Evolutionary conservation across 2,797 vertebrate genomes (phyloP), one percentile per base, ranked within the genome.

Genomic region (Acanthiza pusilla): DNA sequence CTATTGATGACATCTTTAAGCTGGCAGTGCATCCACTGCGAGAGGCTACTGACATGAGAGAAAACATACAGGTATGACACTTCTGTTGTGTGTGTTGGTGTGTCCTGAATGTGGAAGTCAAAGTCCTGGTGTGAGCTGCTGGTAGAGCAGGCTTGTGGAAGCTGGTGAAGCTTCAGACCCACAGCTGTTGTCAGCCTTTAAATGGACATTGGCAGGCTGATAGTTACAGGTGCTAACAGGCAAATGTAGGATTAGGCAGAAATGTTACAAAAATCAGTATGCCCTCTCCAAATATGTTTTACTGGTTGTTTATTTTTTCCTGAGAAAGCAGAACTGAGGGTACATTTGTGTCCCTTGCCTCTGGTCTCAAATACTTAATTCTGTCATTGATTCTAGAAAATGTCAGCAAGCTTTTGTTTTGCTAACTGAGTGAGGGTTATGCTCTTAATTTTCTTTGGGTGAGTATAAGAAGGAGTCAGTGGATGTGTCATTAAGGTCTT

Each of bases 1-100:
- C 94, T 83, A 97, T 99, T 16, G 99, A 99, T n/a, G 99, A 99
- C 94, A 97, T 98, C 55, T 99, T 99, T 95, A 99, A 99, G 86
- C 72, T 97, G 61, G 99, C 99, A 1, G 94, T 98, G 30, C 97
- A 97, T 23, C 98, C 98, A 1, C 96, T 99, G 23, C 98, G 98
- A 94, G 99, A 99, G 97, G 99, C 98, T 11, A 98, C 99, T 21
- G 99, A 99, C 96, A 98, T 99, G 97, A 98, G 99, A 60, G 99
- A 99, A 96, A 99, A 99, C 4, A 98, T 99, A 94, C 99, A 99
- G 99, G 99, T 99, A 98, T 82, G 96, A 50, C 54, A 20, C 25
- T 81, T 50, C 1, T 0, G 0, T 20, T 13, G 1, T 32, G 27
- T 42, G 19, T 4, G 1, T 43, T 82, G 20, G 2, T 42, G 27